Percentiles rank a stretch among this genome's conserved stretches.
These are phyloP conservation scores for Kryphioiulus occultus DNA, from an alignment of 2,888 invertebrate genomes.

Conservation along the genomic window DNA sequence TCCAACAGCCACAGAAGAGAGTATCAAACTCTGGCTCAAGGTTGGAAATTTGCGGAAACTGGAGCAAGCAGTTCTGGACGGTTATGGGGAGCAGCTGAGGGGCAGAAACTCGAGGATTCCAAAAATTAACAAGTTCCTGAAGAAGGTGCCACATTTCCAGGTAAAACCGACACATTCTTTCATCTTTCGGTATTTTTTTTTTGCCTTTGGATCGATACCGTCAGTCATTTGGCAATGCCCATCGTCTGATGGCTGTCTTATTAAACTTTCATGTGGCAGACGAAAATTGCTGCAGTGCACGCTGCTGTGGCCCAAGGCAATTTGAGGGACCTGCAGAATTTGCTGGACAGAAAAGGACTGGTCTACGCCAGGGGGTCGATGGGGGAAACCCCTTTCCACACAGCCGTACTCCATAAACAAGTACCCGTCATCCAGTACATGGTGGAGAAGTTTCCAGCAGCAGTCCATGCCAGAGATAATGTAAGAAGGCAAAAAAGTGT, in stretches of 20 bases:
- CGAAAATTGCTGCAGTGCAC: slow-evolving; percentile 89
- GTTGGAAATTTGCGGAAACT: slow-evolving; percentile 63
- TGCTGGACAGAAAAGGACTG: slow-evolving; percentile 81
- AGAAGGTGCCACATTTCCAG: slow-evolving; percentile 63
- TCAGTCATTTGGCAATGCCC: neutral
- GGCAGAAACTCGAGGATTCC: slow-evolving; percentile 60
- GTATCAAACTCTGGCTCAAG: slow-evolving; percentile 63
- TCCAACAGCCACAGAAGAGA: slow-evolving; percentile 58
- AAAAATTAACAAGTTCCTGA: slow-evolving; percentile 61
- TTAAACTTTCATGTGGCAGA: slow-evolving; percentile 65
- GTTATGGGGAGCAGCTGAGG: slow-evolving; percentile 62
- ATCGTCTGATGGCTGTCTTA: slow-evolving; percentile 37
- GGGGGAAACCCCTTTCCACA: slow-evolving; percentile 62
- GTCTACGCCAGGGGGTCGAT: slow-evolving; percentile 57
- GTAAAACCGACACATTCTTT: slow-evolving; percentile 54
- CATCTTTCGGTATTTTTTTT: neutral
- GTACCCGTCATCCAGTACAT: slow-evolving; percentile 61
- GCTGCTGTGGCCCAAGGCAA: slow-evolving; percentile 84
- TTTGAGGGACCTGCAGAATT: slow-evolving; percentile 81
- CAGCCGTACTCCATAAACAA: slow-evolving; percentile 62
- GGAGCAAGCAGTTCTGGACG: slow-evolving; percentile 63
- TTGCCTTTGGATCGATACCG: neutral
- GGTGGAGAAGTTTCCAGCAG: slow-evolving; percentile 61
- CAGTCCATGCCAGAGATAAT: slow-evolving; percentile 63
- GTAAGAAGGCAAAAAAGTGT: slow-evolving; percentile 57